Evolutionary conservation across 2,797 vertebrate genomes (phyloP), one percentile per base, ranked within the genome.

Genomic region (Tragopan temminckii): DNA sequence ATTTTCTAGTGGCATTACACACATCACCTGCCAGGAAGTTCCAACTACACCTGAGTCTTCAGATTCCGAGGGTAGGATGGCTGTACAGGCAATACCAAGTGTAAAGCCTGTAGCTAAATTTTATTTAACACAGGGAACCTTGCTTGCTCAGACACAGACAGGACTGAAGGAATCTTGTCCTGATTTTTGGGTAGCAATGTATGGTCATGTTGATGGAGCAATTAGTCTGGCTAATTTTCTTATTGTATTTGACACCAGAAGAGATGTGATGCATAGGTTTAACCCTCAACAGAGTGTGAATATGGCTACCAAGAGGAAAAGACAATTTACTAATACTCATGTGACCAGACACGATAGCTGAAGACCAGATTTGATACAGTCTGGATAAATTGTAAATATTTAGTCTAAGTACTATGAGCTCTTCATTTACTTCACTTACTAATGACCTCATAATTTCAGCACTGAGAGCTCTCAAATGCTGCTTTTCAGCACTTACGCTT

Each of bases 151-250:
- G 77, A 80, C 29, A 83, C 13, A 25, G 57, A 76, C 36, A 89
- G 46, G 66, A 90, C 29, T 82, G 74, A 96, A 95, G 53, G 46
- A 95, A 68, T 78, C 95, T 95, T 95, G 93, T 91, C 72, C 89
- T 85, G 21, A 95, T 96, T 93, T 50, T 64, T 87, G 33, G 36
- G 63, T 93, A 81, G 43, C 71, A 67, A n/a, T 55, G 68, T n/a
- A 71, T 69, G 59, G 64, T 25, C 36, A 78, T 81, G 82, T 25
- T 91, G 85, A 87, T 80, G 50, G 50, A 84, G 19, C 5, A 80
- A 77, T 92, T 82, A 91, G 74, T 95, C 87, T 69, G 43, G 40
- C 79, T 96, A 79, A 92, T 94, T 96, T 88, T 82, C 31, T 13
- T 69, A 0, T 16, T 62, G 12, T 46, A 8, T 62, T 83, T 81